These are phyloP conservation scores for Drosophila glabriapex DNA, from an alignment of 2,888 invertebrate genomes.

Conservation along the genomic window DNA sequence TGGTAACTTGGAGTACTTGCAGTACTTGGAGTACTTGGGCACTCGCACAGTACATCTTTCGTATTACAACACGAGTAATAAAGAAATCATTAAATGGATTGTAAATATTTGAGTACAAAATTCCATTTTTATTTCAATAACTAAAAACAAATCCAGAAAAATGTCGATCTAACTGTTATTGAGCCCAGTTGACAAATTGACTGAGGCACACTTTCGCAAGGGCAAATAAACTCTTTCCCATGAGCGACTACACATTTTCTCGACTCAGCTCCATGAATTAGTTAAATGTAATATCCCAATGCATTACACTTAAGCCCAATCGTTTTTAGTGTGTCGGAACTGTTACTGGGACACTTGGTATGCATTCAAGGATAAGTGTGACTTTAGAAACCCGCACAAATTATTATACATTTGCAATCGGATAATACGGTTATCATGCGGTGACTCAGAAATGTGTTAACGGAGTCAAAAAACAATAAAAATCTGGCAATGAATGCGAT, in stretches of 20 bases:
- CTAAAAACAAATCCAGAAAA: not conserved
- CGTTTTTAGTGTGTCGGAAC: not conserved
- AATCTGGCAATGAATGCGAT: constrained; percentile 11
- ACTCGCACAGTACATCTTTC: not conserved
- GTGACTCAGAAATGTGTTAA: constrained; percentile 9
- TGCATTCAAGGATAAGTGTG: constrained; percentile 71
- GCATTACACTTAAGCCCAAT: not conserved
- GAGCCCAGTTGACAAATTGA: not conserved
- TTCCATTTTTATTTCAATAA: not conserved
- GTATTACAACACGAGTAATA: not conserved
- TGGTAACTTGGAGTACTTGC: constrained; percentile 4
- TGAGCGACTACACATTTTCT: not conserved
- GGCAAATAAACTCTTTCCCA: not conserved
- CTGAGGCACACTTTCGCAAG: no score
- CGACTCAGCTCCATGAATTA: no score
- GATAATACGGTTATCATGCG: constrained; percentile 44
- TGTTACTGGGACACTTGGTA: constrained; percentile 36
- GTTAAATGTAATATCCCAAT: not conserved
- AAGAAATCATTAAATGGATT: not conserved
- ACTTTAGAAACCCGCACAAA: constrained; percentile 63
- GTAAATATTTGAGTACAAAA: not conserved
- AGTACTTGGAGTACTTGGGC: constrained; percentile 11
- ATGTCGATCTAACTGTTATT: not conserved
- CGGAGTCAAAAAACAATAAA: constrained; percentile 22
- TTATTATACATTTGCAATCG: constrained; percentile 56